Evolutionary conservation across 2,797 vertebrate genomes (phyloP).

Genomic region (Anomalospiza imberbis): DNA sequence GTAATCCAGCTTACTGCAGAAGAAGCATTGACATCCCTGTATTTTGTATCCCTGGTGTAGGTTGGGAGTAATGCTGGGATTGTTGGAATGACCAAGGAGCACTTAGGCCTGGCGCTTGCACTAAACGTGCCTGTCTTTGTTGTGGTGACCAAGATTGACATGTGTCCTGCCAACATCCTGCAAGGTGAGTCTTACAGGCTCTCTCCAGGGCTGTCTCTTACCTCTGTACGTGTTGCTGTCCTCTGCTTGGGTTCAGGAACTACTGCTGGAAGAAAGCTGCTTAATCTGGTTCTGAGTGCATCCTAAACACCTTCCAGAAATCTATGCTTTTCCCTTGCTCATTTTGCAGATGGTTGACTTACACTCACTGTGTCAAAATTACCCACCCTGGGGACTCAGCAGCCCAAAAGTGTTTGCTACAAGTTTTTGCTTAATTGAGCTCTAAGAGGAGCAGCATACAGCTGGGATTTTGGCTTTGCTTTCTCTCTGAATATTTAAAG

Average conservation of each 20-base stretch:
- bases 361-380: neutral
- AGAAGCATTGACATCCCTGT: neutral
- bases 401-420: neutral
- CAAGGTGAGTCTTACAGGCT: conserved; percentile 81
- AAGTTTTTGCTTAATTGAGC: neutral
- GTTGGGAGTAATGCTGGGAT: conserved; percentile 98
- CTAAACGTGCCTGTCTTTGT: conserved; percentile 97
- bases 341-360: neutral
- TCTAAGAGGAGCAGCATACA: neutral
- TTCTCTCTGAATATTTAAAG: neutral
- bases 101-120: conserved; percentile 91
- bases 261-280: neutral
- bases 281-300: neutral
- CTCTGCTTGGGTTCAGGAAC: neutral
- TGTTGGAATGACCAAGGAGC: conserved; percentile 98
- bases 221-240: neutral
- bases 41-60: conserved; percentile 70
- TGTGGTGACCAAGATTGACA: conserved; percentile 98
- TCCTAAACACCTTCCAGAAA: neutral
- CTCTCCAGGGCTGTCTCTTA: neutral
- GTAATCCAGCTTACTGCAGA: neutral
- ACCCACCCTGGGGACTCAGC: neutral
- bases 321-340: neutral
- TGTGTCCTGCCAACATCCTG: conserved; percentile 96
- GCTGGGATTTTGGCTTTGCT: neutral